Evolutionary conservation across 2,113 vertebrate species (phyloP).

Genomic region (Sterna hirundo): DNA sequence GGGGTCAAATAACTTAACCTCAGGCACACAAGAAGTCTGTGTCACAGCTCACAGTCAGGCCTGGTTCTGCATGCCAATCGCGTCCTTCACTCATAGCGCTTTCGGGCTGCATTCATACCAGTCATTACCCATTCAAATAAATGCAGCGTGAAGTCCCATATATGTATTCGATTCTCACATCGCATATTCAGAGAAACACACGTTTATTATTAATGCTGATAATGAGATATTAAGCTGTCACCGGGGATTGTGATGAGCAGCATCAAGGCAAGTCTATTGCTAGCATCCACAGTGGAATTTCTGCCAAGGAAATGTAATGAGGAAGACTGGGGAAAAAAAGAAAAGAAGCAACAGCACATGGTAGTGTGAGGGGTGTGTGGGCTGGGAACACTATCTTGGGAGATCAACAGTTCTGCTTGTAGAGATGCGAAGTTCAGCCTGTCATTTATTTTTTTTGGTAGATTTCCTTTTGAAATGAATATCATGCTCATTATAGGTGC

Average conservation of each 20-base stretch:
- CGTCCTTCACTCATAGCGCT: not conserved
- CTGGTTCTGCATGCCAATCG: not conserved
- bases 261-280: slow-evolving; percentile 31
- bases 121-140: not conserved
- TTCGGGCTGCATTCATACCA: not conserved
- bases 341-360: not conserved
- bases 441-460: not conserved
- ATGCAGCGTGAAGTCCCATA: not conserved
- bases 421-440: slow-evolving; percentile 35
- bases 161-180: not conserved
- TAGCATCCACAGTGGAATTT: slow-evolving; percentile 38
- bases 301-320: slow-evolving; percentile 27
- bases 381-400: slow-evolving; percentile 36
- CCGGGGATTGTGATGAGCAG: not conserved
- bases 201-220: slow-evolving; percentile 42
- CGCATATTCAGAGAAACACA: slow-evolving; percentile 30
- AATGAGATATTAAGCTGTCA: slow-evolving; percentile 63
- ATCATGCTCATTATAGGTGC: slow-evolving; percentile 1
- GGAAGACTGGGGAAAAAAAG: not conserved
- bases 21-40: not conserved
- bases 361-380: slow-evolving; percentile 13
- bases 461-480: slow-evolving; percentile 36
- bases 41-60: not conserved
- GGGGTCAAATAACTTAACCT: not conserved
- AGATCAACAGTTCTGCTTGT: slow-evolving; percentile 34